These are phyloP conservation scores for Oriolus oriolus DNA, from an alignment of 2,113 vertebrate species.

Conservation along the genomic window DNA sequence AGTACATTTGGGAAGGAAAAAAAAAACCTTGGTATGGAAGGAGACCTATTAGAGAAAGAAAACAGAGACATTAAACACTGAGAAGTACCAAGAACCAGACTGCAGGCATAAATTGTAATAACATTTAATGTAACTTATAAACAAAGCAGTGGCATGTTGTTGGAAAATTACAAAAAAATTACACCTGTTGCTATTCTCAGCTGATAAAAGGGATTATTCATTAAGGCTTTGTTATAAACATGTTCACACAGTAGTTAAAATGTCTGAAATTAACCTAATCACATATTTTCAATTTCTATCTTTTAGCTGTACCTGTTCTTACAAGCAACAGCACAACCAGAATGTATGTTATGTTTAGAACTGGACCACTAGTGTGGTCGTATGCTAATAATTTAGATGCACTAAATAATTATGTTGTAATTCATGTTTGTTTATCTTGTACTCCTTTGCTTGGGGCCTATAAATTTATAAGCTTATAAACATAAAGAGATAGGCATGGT, in stretches of 20 bases:
- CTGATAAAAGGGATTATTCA: neutral
- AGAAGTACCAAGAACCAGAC: neutral
- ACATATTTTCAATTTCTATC: neutral
- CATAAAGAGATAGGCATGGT: neutral
- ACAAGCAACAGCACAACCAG: neutral
- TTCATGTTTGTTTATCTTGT: neutral
- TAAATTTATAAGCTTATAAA: neutral
- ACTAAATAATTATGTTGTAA: neutral
- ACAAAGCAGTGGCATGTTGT: neutral
- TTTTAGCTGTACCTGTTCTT: neutral
- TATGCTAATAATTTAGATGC: neutral
- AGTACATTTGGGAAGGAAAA: neutral
- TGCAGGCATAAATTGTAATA: constrained; percentile 16
- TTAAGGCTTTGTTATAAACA: neutral
- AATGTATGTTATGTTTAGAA: neutral
- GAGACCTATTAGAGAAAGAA: neutral
- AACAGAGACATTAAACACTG: neutral
- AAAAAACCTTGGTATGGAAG: neutral
- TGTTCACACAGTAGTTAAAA: neutral
- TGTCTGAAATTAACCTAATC: neutral
- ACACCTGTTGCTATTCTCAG: neutral
- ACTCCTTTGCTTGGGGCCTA: neutral
- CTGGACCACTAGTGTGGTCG: neutral
- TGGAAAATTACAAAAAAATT: neutral
- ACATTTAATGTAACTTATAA: constrained; percentile 21